These are phyloP conservation scores for Clitarchus hookeri DNA, from an alignment of 2,888 invertebrate genomes.

Conservation along the genomic window DNA sequence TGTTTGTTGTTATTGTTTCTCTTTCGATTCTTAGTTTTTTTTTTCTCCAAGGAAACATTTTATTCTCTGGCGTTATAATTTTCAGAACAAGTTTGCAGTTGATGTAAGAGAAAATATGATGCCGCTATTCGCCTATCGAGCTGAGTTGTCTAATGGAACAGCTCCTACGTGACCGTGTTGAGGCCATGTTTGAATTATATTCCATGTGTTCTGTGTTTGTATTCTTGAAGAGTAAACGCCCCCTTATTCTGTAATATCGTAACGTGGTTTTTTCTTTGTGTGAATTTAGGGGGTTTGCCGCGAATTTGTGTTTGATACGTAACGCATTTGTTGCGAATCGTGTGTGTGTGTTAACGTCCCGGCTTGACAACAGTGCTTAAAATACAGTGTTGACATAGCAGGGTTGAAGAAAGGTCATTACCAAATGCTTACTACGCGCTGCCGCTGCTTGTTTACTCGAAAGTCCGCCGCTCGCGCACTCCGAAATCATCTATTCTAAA, in stretches of 20 bases:
- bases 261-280: not conserved
- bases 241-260: not conserved
- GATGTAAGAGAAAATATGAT: not conserved
- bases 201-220: not conserved
- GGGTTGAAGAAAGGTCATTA: conserved; percentile 14
- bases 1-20: not conserved
- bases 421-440: not conserved
- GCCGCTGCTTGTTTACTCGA: too few relatives aligned
- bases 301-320: not conserved
- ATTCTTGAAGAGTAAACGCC: not conserved
- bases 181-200: not conserved
- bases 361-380: conserved; percentile 4
- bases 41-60: not conserved
- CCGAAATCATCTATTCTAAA: too few relatives aligned
- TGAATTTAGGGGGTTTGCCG: not conserved
- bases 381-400: conserved; percentile 3
- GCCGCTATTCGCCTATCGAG: not conserved
- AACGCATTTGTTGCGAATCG: not conserved
- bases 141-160: not conserved
- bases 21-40: not conserved
- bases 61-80: not conserved
- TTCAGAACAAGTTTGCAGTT: not conserved
- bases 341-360: not conserved
- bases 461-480: too few relatives aligned
- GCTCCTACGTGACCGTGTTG: not conserved